Conservation (phyloP, 1,140 invertebrate genomes). For the Atta colombica region DNA sequence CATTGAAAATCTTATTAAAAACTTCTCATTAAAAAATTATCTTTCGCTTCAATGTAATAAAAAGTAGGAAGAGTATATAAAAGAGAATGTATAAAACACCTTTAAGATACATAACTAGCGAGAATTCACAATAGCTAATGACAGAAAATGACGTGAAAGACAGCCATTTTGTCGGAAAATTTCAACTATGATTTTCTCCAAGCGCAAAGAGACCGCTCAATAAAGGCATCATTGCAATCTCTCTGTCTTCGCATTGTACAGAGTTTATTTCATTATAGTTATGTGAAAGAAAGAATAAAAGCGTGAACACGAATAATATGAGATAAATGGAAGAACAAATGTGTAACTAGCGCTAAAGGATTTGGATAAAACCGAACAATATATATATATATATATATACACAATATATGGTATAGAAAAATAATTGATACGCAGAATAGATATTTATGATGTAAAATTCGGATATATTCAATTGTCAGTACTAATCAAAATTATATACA, state of each 20-base stretch:
- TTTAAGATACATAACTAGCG: neutral
- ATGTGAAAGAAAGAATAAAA: constrained; percentile 17
- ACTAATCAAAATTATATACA: too few relatives aligned
- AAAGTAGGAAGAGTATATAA: neutral
- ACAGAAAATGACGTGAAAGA: neutral
- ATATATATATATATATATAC: too few relatives aligned
- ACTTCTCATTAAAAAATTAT: neutral
- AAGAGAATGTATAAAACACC: neutral
- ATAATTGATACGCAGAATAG: neutral
- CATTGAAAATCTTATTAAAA: neutral
- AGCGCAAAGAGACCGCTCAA: constrained; percentile 15
- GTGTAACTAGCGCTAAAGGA: neutral
- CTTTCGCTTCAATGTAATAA: neutral
- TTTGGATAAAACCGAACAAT: neutral
- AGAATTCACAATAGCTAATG: constrained; percentile 8
- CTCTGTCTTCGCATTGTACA: constrained; percentile 40
- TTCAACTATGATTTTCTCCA: constrained; percentile 35
- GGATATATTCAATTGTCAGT: neutral
- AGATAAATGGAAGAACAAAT: neutral
- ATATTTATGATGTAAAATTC: neutral
- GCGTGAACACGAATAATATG: neutral
- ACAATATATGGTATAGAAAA: neutral
- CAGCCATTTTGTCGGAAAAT: constrained; percentile 40
- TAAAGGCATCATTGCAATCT: constrained; percentile 34
- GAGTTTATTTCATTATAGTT: constrained; percentile 57